Evolutionary conservation across 2,888 invertebrate species (phyloP).

Genomic region (Plagodis dolabraria): DNA sequence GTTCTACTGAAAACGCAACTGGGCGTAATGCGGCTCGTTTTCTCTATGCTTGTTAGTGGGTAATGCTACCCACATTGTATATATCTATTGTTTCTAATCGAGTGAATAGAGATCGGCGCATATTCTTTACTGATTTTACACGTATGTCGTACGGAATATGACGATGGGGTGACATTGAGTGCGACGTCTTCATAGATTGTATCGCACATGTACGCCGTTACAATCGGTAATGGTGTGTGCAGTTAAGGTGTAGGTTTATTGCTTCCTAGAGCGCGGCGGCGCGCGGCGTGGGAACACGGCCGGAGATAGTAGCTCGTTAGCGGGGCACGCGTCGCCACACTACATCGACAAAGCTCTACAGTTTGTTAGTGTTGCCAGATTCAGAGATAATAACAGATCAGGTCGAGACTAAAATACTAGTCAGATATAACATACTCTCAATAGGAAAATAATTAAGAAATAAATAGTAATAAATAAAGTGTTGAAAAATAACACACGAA

Average conservation of each 20-base stretch:
- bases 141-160: slow-evolving; percentile 7
- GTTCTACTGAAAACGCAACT: background rate
- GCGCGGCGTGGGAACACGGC: slow-evolving; percentile 72
- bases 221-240: slow-evolving; percentile 81
- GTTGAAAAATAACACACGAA: background rate
- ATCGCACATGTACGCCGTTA: slow-evolving; percentile 74
- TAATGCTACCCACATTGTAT: slow-evolving; percentile 1
- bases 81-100: slow-evolving; percentile 5
- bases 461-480: background rate
- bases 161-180: slow-evolving; percentile 10
- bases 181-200: slow-evolving; percentile 64
- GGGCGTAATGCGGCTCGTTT: slow-evolving; percentile 3
- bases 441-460: background rate
- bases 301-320: slow-evolving; percentile 80
- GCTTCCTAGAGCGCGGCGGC: slow-evolving; percentile 75
- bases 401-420: background rate
- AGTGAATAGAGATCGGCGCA: slow-evolving; percentile 1
- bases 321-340: slow-evolving; percentile 63
- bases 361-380: slow-evolving; percentile 8
- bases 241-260: slow-evolving; percentile 83
- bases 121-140: slow-evolving; percentile 22
- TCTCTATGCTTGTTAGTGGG: slow-evolving; percentile 2
- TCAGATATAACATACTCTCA: background rate
- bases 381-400: slow-evolving; percentile 11
- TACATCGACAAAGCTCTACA: slow-evolving; percentile 18